phyloP scores from a whole-genome alignment of 2,888 invertebrate genomes.

The Schizotus pectinicornis region DNA sequence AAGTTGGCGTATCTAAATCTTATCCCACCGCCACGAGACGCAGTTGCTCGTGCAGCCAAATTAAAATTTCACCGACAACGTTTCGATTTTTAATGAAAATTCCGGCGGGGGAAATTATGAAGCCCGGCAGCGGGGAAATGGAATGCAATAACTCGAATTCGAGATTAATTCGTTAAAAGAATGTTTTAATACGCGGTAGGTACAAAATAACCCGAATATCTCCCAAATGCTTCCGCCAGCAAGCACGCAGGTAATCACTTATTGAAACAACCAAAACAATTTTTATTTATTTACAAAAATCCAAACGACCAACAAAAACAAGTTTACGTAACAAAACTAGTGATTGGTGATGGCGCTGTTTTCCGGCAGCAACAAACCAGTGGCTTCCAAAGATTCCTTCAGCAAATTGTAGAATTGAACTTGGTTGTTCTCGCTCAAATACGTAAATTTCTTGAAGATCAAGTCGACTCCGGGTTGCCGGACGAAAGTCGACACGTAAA shows the following conservation, averaged over 20 bases:
- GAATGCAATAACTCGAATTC: conserved; percentile 16
- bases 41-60: too few relatives aligned
- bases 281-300: neutral
- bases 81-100: too few relatives aligned
- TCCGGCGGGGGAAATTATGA: too few relatives aligned
- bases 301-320: neutral
- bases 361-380: conserved; percentile 4
- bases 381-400: conserved; percentile 73
- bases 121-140: neutral
- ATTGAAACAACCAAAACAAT: neutral
- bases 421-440: conserved; percentile 90
- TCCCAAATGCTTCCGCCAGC: conserved; percentile 6
- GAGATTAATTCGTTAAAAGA: conserved; percentile 15
- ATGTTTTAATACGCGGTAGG: conserved; percentile 5
- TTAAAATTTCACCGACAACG: too few relatives aligned
- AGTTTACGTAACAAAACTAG: neutral
- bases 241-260: neutral
- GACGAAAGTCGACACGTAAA: conserved; percentile 97
- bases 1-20: too few relatives aligned
- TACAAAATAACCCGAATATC: conserved; percentile 7
- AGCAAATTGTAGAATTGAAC: conserved; percentile 85
- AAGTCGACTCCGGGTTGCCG: conserved; percentile 90
- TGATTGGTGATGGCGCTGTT: too few relatives aligned
- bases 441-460: conserved; percentile 87
- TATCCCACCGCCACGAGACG: too few relatives aligned